Evolutionary conservation across 1,140 invertebrate genomes (phyloP).

Genomic region (Magallana angulata): DNA sequence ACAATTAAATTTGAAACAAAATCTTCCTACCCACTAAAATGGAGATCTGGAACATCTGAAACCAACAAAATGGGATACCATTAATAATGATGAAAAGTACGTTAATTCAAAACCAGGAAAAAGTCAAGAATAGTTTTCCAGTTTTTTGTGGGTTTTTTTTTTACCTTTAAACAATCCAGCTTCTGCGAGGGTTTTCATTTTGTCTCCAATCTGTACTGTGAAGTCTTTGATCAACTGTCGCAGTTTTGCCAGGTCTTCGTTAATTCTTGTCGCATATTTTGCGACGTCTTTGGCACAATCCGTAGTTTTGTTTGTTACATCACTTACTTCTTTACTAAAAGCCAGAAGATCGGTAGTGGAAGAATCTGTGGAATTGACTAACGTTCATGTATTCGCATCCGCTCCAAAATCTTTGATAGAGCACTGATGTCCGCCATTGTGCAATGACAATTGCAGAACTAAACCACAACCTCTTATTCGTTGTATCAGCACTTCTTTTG

Average conservation of each 20-base stretch:
- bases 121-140: too few species aligned
- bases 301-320: neutral
- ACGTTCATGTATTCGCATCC: neutral
- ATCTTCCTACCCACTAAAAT: too few species aligned
- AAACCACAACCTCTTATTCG: too few species aligned
- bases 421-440: conserved; percentile 1
- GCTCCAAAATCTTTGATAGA: neutral
- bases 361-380: neutral
- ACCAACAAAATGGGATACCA: too few species aligned
- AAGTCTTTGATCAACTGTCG: neutral
- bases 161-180: neutral
- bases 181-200: conserved; percentile 4
- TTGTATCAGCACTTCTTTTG: too few species aligned
- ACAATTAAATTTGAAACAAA: too few species aligned
- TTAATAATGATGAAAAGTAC: too few species aligned
- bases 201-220: neutral
- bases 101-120: too few species aligned
- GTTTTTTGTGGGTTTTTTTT: too few species aligned
- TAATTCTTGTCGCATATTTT: neutral
- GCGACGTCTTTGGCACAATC: neutral
- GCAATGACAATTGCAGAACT: too few species aligned
- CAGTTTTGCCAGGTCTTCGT: neutral
- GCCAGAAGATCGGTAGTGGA: neutral
- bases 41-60: too few species aligned
- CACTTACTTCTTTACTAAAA: neutral